Conservation (phyloP, 2,888 invertebrate genomes). For the Trisateles emortualis region DNA sequence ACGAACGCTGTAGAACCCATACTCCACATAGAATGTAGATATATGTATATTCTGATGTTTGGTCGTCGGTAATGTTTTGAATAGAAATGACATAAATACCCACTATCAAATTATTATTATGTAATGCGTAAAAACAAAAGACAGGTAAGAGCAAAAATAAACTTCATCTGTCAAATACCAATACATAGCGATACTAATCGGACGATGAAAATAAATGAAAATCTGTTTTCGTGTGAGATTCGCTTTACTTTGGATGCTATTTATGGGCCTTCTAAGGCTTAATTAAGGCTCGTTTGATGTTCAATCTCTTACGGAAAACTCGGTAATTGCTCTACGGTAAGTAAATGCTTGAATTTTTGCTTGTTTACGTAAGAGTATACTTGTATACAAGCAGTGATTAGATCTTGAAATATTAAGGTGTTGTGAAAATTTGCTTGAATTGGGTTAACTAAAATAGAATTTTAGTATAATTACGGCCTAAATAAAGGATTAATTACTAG, state of each 20-base stretch:
- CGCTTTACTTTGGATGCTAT: slow-evolving; percentile 71
- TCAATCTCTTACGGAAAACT: slow-evolving; percentile 81
- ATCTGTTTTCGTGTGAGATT: slow-evolving; percentile 6
- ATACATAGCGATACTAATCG: not conserved
- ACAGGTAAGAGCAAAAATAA: too few relatives aligned
- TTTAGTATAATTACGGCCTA: too few relatives aligned
- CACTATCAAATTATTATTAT: too few relatives aligned
- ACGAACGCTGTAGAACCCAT: not conserved
- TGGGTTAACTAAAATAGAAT: not conserved
- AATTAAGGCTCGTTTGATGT: slow-evolving; percentile 84
- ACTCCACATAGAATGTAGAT: not conserved
- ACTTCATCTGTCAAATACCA: not conserved
- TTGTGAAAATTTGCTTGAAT: not conserved
- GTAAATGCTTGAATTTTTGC: slow-evolving; percentile 53
- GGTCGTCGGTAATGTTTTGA: too few relatives aligned
- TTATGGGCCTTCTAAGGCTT: slow-evolving; percentile 79
- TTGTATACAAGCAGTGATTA: slow-evolving; percentile 23
- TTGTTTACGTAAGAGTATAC: slow-evolving; percentile 36
- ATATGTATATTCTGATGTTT: not conserved
- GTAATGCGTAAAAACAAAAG: too few relatives aligned
- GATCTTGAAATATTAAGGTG: slow-evolving; percentile 15
- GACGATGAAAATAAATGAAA: not conserved
- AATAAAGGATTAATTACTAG: too few relatives aligned
- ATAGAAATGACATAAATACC: too few relatives aligned
- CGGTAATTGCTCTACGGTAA: slow-evolving; percentile 73